Evolutionary conservation across 2,888 invertebrate genomes (phyloP).

Genomic region (Leptopterna dolabrata): DNA sequence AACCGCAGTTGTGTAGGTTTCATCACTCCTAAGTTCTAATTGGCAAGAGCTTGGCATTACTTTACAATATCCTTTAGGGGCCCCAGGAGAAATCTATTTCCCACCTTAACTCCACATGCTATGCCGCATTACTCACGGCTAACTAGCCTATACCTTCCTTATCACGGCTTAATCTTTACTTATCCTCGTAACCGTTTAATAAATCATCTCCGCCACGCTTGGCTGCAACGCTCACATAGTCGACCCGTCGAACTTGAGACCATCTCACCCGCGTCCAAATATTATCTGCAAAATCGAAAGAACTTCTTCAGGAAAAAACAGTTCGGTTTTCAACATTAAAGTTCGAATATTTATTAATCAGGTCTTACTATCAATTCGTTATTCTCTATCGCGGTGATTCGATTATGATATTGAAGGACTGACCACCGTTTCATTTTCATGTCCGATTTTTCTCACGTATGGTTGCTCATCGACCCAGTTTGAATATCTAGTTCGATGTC

Average conservation of each 20-base stretch:
- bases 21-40: constrained; percentile 57
- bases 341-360: no score
- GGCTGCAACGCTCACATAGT: neutral
- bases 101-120: constrained; percentile 50
- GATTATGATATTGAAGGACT: no score
- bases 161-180: constrained; percentile 41
- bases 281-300: no score
- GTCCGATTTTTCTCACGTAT: no score
- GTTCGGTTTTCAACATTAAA: no score
- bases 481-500: no score
- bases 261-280: no score
- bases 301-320: no score
- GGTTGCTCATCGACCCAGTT: no score
- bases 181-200: constrained; percentile 13
- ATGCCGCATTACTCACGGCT: constrained; percentile 50
- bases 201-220: constrained; percentile 14
- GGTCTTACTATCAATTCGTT: no score
- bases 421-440: no score
- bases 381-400: no score
- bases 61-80: constrained; percentile 55
- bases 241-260: neutral
- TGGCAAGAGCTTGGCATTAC: constrained; percentile 57
- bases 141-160: constrained; percentile 53
- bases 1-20: constrained; percentile 56
- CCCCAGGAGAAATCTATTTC: constrained; percentile 56